phyloP scores from a whole-genome alignment of 2,888 invertebrate species.

The Chesias legatella region DNA sequence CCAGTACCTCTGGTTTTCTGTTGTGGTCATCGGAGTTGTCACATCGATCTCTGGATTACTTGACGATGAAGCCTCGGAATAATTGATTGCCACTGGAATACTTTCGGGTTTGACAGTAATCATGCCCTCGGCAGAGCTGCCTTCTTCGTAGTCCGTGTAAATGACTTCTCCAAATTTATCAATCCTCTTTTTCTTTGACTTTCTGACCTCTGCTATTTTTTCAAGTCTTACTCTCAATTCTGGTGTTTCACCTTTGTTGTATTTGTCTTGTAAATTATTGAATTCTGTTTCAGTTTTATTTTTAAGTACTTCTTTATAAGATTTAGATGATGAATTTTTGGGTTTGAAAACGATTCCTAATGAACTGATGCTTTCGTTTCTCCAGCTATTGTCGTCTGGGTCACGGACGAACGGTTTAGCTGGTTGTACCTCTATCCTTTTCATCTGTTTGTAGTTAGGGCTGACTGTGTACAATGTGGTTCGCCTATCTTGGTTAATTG shows the following conservation, averaged over 20 bases:
- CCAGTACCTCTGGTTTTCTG: conserved; percentile 8
- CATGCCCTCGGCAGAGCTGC: conserved; percentile 40
- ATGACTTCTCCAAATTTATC: conserved; percentile 54
- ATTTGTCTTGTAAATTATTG: conserved; percentile 47
- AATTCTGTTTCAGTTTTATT: conserved; percentile 67
- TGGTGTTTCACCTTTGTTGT: conserved; percentile 49
- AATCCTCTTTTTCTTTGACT: conserved; percentile 60
- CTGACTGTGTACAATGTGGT: conserved; percentile 51
- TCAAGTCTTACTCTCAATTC: conserved; percentile 64
- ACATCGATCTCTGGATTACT: background rate
- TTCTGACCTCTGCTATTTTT: conserved; percentile 65
- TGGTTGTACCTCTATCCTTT: conserved; percentile 64
- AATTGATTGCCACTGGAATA: conserved; percentile 4
- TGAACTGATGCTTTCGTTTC: conserved; percentile 72
- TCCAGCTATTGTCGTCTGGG: conserved; percentile 74
- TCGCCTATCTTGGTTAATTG: conserved; percentile 40
- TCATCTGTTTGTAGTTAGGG: conserved; percentile 64
- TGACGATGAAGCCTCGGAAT: conserved; percentile 8
- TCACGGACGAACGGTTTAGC: conserved; percentile 58
- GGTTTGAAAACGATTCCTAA: conserved; percentile 73
- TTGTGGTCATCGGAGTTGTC: conserved; percentile 14
- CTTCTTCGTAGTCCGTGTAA: conserved; percentile 63
- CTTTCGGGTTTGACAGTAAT: conserved; percentile 17
- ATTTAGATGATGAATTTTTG: conserved; percentile 62
- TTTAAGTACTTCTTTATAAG: conserved; percentile 67